A percentile compares a stretch with the other conserved stretches of the same genome.
Evolutionary conservation across 2,888 invertebrate species (phyloP).

Genomic region (Philereme vetulata): DNA sequence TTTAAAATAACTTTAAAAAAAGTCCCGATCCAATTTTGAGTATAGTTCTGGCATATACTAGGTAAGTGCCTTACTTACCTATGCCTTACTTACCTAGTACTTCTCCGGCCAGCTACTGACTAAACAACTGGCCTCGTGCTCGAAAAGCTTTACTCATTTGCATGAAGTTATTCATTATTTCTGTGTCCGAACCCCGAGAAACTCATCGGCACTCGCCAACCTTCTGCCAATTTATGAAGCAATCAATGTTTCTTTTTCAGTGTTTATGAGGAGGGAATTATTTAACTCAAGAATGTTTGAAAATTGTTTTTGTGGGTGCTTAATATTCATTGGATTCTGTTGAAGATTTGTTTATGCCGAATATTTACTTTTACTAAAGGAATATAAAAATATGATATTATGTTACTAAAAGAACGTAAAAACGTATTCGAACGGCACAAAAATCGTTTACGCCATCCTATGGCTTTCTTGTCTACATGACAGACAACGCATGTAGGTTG

Average conservation of each 20-base stretch:
- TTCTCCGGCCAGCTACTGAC: constrained; percentile 3
- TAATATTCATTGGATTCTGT: constrained; percentile 79
- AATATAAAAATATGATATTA: no score
- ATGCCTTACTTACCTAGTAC: neutral
- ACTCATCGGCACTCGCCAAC: constrained; percentile 62
- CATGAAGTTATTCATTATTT: constrained; percentile 66
- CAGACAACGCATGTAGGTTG: no score
- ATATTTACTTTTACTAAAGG: constrained; percentile 5
- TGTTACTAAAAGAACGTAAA: no score
- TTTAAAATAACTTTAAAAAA: no score
- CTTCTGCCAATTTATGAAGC: constrained; percentile 78
- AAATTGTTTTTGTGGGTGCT: constrained; percentile 73
- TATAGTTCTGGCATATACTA: no score
- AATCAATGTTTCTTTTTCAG: constrained; percentile 72
- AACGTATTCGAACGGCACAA: no score
- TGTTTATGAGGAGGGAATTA: constrained; percentile 72
- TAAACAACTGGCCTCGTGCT: constrained; percentile 18
- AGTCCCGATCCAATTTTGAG: no score
- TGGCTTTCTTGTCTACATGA: no score
- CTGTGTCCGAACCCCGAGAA: constrained; percentile 56
- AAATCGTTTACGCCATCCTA: no score
- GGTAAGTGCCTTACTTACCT: no score
- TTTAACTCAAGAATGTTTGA: constrained; percentile 67
- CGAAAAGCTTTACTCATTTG: constrained; percentile 59
- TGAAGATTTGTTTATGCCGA: constrained; percentile 76